Evolutionary conservation across 2,113 vertebrate species (phyloP).

Genomic region (Leiothrix lutea): DNA sequence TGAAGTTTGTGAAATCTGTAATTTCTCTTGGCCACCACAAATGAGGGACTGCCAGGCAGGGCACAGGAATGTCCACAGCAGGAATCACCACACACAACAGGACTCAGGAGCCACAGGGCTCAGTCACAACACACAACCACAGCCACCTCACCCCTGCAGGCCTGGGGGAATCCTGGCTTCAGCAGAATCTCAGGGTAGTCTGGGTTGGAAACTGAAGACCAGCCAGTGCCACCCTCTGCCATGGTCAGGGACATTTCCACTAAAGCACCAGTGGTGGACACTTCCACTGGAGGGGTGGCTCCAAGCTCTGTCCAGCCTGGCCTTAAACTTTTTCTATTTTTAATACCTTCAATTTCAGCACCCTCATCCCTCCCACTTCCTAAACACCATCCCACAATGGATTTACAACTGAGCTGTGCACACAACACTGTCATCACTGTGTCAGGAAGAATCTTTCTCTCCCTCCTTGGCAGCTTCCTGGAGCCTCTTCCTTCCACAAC

Average conservation of each 20-base stretch:
- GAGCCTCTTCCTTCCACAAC: background rate
- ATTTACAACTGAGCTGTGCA: background rate
- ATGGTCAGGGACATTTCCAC: background rate
- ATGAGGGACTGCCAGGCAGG: background rate
- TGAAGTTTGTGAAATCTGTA: background rate
- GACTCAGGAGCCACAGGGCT: background rate
- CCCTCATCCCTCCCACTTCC: background rate
- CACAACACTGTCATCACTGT: background rate
- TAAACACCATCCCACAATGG: background rate
- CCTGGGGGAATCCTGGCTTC: background rate
- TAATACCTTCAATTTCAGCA: background rate
- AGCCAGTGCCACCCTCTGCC: background rate
- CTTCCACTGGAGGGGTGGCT: rapidly evolving
- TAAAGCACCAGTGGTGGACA: background rate
- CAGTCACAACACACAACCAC: rapidly evolving
- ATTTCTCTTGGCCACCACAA: background rate
- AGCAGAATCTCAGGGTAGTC: background rate
- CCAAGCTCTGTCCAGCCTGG: background rate
- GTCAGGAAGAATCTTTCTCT: background rate
- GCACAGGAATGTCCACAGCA: background rate
- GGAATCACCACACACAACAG: rapidly evolving
- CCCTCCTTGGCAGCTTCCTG: background rate
- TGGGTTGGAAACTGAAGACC: background rate
- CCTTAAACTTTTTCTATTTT: background rate
- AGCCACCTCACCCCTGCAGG: background rate